Conservation (phyloP, 1,140 invertebrate species). For the Coenobita brevimanus region DNA sequence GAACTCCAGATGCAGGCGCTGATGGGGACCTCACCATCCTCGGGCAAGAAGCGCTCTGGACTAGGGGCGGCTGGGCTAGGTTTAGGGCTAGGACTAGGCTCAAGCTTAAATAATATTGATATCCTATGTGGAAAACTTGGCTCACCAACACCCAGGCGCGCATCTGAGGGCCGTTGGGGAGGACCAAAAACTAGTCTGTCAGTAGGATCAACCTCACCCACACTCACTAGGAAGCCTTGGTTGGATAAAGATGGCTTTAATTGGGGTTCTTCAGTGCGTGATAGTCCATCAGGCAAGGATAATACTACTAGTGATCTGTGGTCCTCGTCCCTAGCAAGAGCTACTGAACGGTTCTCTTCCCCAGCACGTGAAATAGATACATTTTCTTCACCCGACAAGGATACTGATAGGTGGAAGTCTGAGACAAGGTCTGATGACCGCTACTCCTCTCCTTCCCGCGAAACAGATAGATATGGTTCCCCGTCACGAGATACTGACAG, state of each 20-base stretch:
- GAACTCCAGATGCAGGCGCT: slow-evolving; percentile 68
- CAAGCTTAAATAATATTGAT: slow-evolving; percentile 31
- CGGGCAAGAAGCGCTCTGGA: slow-evolving; percentile 49
- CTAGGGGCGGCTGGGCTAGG: slow-evolving; percentile 39
- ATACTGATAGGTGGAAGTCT: background rate
- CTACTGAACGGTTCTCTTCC: too few relatives aligned
- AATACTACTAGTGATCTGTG: too few relatives aligned
- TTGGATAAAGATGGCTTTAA: background rate
- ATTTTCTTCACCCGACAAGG: too few relatives aligned
- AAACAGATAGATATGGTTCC: background rate
- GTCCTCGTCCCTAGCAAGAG: too few relatives aligned
- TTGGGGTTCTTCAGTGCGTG: slow-evolving; percentile 8
- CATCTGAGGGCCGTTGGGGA: slow-evolving; percentile 20
- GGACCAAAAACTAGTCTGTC: background rate
- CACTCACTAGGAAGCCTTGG: slow-evolving; percentile 8
- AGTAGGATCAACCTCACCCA: slow-evolving; percentile 29
- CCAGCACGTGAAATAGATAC: too few relatives aligned
- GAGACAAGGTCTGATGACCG: too few relatives aligned
- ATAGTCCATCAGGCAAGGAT: background rate
- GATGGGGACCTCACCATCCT: slow-evolving; percentile 44
- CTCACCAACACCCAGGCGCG: slow-evolving; percentile 25
- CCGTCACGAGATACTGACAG: background rate
- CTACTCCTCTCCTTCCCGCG: too few relatives aligned
- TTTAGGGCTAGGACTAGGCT: slow-evolving; percentile 15
- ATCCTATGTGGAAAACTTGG: background rate